Percentiles rank a stretch among this genome's conserved stretches.
Conservation (phyloP, 1,140 invertebrate species). For the Scaptodrosophila lebanonensis region DNA sequence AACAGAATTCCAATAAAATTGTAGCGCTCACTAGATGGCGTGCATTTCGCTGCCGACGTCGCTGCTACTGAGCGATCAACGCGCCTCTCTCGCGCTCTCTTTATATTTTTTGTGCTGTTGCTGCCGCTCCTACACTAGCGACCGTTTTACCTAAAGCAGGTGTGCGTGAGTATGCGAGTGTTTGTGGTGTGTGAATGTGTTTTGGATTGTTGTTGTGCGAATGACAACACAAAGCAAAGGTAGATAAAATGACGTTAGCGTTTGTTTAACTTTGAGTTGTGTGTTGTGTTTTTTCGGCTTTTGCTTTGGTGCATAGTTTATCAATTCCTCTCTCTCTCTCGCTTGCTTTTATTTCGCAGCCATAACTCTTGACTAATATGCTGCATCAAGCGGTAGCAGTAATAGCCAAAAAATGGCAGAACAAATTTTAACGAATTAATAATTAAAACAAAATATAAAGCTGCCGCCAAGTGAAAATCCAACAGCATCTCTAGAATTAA, state of each 20-base stretch:
- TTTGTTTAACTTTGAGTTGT: slow-evolving; percentile 37
- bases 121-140: background rate
- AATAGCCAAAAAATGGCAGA: no score
- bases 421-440: no score
- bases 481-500: no score
- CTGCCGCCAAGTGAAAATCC: no score
- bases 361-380: slow-evolving; percentile 2
- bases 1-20: slow-evolving; percentile 33
- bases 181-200: slow-evolving; percentile 31
- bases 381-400: background rate
- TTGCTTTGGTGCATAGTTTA: no score
- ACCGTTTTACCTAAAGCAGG: slow-evolving; percentile 55
- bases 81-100: background rate
- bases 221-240: slow-evolving; percentile 52
- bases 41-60: background rate
- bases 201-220: slow-evolving; percentile 37
- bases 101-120: background rate
- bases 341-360: background rate
- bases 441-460: no score
- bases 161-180: slow-evolving; percentile 41
- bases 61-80: no score
- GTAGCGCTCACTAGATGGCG: slow-evolving; percentile 8
- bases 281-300: slow-evolving; percentile 15
- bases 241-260: slow-evolving; percentile 44
- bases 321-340: slow-evolving; percentile 13